Evolutionary conservation across 92 coral and sea anemone species (phyloP), one percentile per base, ranked within the genome.

Genomic region (Epizoanthus scotinus): DNA sequence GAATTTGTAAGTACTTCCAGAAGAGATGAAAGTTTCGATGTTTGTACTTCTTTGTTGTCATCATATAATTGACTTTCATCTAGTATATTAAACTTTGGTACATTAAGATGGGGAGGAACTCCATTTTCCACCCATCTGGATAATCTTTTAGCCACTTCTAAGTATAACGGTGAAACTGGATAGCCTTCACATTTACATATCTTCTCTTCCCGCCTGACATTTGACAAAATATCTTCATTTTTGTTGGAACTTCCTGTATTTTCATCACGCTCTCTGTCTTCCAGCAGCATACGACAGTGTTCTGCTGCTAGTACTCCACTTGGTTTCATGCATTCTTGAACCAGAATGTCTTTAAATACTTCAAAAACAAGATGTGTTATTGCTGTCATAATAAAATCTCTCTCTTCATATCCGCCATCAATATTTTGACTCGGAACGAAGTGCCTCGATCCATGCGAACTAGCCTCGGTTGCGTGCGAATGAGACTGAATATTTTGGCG

Each of bases 161-260:
- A 20, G 77, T 90, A 92, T 3, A 94, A 84, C 2, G 98, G 98
- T 53, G 81, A 70, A 25, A 21, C 34, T 1, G 91, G 94, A 52
- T 94, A 94, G 10, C 87, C 52, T 8, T 1, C 52, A 9, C 52
- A 44, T 9, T 44, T 8, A 44, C 52, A 44, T 44, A 8, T 44
- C 52, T 0, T 44, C 52, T 44, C 52, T 44, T 9, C 25, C 3
- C 10, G 7, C 21, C 20, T 42, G 42, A 27, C 36, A 19, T 52
- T 34, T n/a, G 47, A 18, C 55, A 36, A n/a, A 14, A 5, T n/a
- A 34, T 31, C 53, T 17, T 56, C 79, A 73, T 56, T 31, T 34
- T 26, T 64, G 47, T 64, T 64, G 47, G 3, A 64, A 64, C 69
- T 2, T 9, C 9, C 52, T 1, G 52, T 9, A 64, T 26, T 8